Conservation (phyloP, 2,888 invertebrate genomes). For the Clanis bilineata region DNA sequence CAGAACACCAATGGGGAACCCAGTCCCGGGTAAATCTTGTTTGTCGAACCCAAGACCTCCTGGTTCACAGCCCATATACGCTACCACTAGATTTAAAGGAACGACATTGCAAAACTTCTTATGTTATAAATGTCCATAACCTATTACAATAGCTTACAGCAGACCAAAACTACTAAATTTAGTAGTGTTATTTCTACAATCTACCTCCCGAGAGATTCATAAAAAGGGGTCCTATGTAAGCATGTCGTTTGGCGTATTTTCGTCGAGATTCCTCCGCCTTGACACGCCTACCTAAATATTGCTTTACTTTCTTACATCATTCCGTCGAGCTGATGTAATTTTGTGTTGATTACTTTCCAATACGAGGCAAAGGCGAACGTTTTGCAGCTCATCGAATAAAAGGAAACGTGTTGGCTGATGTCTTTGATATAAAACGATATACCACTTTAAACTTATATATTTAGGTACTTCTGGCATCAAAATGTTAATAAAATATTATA, state of each 20-base stretch:
- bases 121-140: background rate
- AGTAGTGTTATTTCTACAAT: background rate
- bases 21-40: too few species aligned
- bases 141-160: background rate
- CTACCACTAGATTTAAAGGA: too few species aligned
- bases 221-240: background rate
- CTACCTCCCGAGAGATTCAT: background rate
- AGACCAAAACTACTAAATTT: background rate
- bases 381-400: background rate
- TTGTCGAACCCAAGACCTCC: too few species aligned
- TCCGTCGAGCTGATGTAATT: background rate
- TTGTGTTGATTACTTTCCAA: background rate
- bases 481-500: too few species aligned
- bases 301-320: slow-evolving; percentile 5
- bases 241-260: background rate
- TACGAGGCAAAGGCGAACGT: background rate
- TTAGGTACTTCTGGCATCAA: too few species aligned
- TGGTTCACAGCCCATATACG: too few species aligned
- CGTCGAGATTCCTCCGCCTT: background rate
- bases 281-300: background rate
- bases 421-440: background rate
- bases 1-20: too few species aligned
- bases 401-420: background rate
- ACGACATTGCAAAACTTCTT: background rate
- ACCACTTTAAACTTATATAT: background rate